Conservation (phyloP, 2,888 invertebrate species). For the Apoda limacodes region DNA sequence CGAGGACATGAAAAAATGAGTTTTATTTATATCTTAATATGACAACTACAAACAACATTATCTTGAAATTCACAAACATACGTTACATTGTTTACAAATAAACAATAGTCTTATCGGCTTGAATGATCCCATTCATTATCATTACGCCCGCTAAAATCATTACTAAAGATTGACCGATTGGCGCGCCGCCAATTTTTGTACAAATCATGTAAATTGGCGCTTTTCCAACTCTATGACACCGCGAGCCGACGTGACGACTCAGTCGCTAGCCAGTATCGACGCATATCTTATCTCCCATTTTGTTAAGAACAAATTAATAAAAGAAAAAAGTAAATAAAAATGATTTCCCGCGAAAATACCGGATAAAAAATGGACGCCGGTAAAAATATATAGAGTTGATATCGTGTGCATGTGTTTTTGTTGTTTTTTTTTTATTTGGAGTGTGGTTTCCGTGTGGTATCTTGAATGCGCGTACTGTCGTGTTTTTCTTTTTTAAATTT, state of each 20-base stretch:
- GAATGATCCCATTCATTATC: conserved; percentile 26
- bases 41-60: too few species aligned
- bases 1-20: too few species aligned
- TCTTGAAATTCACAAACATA: conserved; percentile 37
- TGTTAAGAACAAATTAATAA: conserved; percentile 26
- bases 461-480: conserved; percentile 33
- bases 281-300: neutral
- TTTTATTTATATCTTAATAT: too few species aligned
- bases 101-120: conserved; percentile 37
- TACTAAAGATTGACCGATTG: conserved; percentile 21
- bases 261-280: neutral
- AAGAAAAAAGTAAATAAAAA: conserved; percentile 28
- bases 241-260: conserved; percentile 18
- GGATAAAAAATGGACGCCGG: conserved; percentile 48
- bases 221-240: conserved; percentile 41
- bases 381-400: conserved; percentile 25
- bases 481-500: conserved; percentile 30
- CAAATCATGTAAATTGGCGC: conserved; percentile 30
- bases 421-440: conserved; percentile 4
- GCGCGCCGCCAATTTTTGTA: conserved; percentile 35
- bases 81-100: conserved; percentile 56
- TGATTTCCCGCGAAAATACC: conserved; percentile 44
- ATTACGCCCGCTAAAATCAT: conserved; percentile 17
- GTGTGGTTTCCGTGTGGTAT: conserved; percentile 13
- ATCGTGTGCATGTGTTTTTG: conserved; percentile 21